A percentile compares a stretch with the other conserved stretches of the same genome.
Conservation (phyloP, 2,113 vertebrate species). For the Eclectus roratus region DNA sequence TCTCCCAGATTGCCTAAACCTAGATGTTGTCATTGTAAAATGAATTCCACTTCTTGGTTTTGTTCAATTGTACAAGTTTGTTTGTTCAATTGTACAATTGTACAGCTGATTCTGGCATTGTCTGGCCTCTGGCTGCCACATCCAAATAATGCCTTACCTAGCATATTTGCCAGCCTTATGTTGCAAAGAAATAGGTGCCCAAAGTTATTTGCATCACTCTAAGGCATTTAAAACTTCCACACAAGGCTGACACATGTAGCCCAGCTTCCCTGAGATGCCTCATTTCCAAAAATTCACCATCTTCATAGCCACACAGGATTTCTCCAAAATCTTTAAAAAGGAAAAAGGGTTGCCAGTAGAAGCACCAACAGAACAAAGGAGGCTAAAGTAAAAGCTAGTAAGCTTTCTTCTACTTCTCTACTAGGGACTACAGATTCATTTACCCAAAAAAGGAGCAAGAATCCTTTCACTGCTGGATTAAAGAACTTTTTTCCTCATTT, state of each 20-base stretch:
- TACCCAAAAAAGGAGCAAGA: background rate
- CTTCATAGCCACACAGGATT: background rate
- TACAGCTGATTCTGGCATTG: background rate
- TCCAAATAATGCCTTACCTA: background rate
- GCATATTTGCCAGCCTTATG: background rate
- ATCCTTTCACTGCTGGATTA: background rate
- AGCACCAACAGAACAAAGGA: background rate
- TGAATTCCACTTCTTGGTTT: background rate
- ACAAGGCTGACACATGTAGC: background rate
- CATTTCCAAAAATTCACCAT: background rate
- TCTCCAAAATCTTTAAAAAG: background rate
- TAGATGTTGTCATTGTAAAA: background rate
- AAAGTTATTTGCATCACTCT: background rate
- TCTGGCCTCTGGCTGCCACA: background rate
- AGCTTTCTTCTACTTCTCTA: background rate
- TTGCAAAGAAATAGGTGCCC: background rate
- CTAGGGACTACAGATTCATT: background rate
- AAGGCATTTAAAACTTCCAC: background rate
- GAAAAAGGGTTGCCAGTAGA: background rate
- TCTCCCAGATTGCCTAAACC: background rate
- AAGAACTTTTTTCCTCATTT: background rate
- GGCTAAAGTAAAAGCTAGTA: background rate
- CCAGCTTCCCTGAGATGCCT: background rate
- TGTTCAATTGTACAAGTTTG: background rate
- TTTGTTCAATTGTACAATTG: background rate